phyloP scores from a whole-genome alignment of 1,140 invertebrate species.

The Sitobion miscanthi region DNA sequence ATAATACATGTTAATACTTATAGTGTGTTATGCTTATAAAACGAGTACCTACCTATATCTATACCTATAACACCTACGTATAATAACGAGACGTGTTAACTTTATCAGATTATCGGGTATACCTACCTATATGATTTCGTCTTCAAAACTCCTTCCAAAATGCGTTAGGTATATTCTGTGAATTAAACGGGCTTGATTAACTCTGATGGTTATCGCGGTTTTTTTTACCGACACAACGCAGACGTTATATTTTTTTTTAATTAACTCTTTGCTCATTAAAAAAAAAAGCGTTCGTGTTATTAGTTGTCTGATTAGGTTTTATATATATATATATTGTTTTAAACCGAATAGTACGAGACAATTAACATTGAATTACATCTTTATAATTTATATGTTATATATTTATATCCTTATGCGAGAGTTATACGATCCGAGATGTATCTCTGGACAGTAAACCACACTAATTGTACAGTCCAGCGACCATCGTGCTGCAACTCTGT shows the following conservation, averaged over 20 bases:
- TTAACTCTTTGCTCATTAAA: conserved; percentile 17
- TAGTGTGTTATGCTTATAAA: not conserved
- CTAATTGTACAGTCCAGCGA: not conserved
- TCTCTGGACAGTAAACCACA: conserved; percentile 11
- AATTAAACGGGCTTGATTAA: conserved; percentile 7
- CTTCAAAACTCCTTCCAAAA: not conserved
- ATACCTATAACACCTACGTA: not conserved
- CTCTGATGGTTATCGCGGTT: not conserved
- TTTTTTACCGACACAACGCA: not conserved
- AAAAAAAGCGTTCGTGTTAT: not conserved
- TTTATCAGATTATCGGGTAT: not conserved
- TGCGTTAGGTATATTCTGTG: not conserved
- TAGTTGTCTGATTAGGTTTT: not conserved
- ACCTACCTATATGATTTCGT: not conserved
- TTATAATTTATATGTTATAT: not conserved
- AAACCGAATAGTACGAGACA: not conserved
- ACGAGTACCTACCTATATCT: not conserved
- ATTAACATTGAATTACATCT: conserved; percentile 17
- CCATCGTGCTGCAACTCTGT: not conserved
- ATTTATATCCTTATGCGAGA: not conserved
- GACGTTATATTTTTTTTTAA: not conserved
- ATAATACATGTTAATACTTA: not conserved
- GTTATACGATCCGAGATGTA: not conserved
- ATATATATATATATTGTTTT: not conserved
- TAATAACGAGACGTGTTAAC: not conserved